Conservation (phyloP, 2,113 vertebrate genomes). For the Ochotona curzoniae region DNA sequence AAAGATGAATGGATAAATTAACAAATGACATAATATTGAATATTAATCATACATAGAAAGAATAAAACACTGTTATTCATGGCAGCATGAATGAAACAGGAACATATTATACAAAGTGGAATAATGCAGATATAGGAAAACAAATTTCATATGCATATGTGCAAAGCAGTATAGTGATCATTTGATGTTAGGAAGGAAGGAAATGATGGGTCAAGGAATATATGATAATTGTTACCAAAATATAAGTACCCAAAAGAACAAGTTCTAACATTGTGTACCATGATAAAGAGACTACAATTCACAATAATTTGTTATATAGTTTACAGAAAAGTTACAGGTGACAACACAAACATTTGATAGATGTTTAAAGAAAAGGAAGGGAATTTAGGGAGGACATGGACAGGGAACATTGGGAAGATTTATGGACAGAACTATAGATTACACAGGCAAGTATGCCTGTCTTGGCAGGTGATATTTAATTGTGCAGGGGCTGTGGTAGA, state of each 20-base stretch:
- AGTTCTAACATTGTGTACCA: not conserved
- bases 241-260: not conserved
- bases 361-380: not conserved
- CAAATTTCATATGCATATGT: not conserved
- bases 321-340: not conserved
- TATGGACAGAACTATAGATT: too few relatives aligned
- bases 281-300: not conserved
- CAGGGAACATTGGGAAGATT: too few relatives aligned
- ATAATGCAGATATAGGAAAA: not conserved
- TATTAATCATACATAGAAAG: too few relatives aligned
- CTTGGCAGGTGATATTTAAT: too few relatives aligned
- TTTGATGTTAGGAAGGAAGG: too few relatives aligned
- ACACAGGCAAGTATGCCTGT: too few relatives aligned
- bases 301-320: not conserved
- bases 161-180: too few relatives aligned
- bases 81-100: too few relatives aligned
- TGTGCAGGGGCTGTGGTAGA: too few relatives aligned
- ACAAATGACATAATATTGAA: not conserved
- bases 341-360: not conserved
- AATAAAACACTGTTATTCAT: too few relatives aligned
- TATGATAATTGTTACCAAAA: not conserved
- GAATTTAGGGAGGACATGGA: too few relatives aligned
- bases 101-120: not conserved
- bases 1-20: not conserved
- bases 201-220: too few relatives aligned